Evolutionary conservation across 1,140 invertebrate species (phyloP), one percentile per base, ranked within the genome.

Genomic region (Battus philenor): DNA sequence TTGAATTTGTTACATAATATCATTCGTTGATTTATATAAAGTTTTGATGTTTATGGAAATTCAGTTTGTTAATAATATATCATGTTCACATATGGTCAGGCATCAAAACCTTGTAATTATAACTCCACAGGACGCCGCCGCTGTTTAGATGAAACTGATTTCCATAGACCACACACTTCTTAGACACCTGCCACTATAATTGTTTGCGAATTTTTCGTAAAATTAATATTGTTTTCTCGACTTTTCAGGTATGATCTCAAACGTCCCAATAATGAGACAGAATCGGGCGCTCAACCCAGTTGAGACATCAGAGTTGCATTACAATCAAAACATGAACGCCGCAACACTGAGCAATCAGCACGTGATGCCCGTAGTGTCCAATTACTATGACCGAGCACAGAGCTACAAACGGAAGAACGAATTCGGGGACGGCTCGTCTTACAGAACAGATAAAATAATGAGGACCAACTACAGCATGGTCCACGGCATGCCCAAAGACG

Each of bases 391-490:
- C 8, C 59, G 84, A 13, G 53, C 54, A 12, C 76, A 70, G 4
- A 48, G 54, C 1, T 79, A 74, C 24, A 86, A 86, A 43, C 54
- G 75, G 32, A 86, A 86, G 50, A 79, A 76, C 43, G 74, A 84
- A 9, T 85, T 82, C 20, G 68, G 71, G 0, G 74, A 80, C 44
- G 57, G 70, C 0, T 69, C 69, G 0, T 48, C 65, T 0, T 85
- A 74, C 32, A 71, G 78, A 18, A 68, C 62, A 0, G 80, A 85
- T 30, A 85, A 82, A 61, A 79, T 86, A 18, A 86, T 86, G 69
- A 58, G 80, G 18, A 66, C 71, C n/a, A 78, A 66, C 17, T 80
- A 82, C 45, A 51, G 44, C n/a, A 75, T 72, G 68, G 62, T 73
- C 0, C 75, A 76, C 20, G 65, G 61, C 5, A 13, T 65, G n/a